Evolutionary conservation across 2,888 invertebrate species (phyloP), one percentile per base, ranked within the genome.

Genomic region (Odontothrips loti): DNA sequence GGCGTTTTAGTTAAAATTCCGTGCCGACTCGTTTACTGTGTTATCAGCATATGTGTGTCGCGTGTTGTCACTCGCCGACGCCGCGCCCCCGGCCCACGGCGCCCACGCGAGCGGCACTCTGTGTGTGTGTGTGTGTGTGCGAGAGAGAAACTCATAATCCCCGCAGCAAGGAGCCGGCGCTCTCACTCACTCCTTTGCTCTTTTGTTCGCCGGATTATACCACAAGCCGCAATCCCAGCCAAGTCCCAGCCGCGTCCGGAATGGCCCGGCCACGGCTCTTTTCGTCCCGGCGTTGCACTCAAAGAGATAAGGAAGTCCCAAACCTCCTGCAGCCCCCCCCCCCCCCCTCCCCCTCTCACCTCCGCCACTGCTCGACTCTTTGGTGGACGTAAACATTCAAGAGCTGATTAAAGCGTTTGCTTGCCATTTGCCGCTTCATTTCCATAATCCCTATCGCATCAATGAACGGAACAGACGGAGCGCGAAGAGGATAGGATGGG

Each of bases 381-480:
- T 43, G 34, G 34, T 43, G 68, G 68, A 12, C 68, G 68, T 75
- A 75, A 75, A 75, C 68, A 75, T 27, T 75, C 68, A 27, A 75
- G 68, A 75, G 68, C 68, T 23, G 23, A 23, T 75, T 75, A 75
- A 75, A 27, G 68, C 68, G 68, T 75, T 75, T 75, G 68, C 68
- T 75, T 75, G 68, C 68, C 68, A 75, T 75, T 75, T 75, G 68
- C 68, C 68, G 68, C 68, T 27, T 27, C 68, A 75, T 75, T 75
- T 75, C 68, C 68, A 75, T 75, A 75, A 75, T 75, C 68, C 68
- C 68, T 27, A 75, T 75, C 68, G 23, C 68, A 75, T 75, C 68
- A 75, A 75, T 75, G 68, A 75, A 27, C 23, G 23, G 27, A 75
- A 75, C 68, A 75, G 68, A 27, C 23, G 68, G 27, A 58, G 58